Conservation (phyloP, 2,797 vertebrate species). For the Enteromius anoplus region DNA sequence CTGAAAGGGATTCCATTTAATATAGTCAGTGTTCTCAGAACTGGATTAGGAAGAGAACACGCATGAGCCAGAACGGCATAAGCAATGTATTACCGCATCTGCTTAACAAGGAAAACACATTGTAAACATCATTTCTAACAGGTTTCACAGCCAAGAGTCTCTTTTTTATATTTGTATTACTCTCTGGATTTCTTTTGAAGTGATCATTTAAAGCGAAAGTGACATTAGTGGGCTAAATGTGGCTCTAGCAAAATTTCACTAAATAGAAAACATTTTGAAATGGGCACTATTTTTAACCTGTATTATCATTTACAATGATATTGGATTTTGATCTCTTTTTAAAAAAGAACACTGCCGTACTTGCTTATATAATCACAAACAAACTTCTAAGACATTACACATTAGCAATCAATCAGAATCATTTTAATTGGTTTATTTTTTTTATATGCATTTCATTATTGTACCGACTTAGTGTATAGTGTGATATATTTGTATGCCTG, state of each 20-base stretch:
- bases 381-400: not conserved
- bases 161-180: not conserved
- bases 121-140: not conserved
- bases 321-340: not conserved
- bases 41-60: slow-evolving; percentile 9
- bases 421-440: not conserved
- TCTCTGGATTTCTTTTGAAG: not conserved
- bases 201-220: not conserved
- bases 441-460: slow-evolving; percentile 5
- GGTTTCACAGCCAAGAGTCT: not conserved
- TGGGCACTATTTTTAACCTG: not conserved
- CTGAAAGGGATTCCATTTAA: slow-evolving; percentile 21
- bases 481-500: not conserved
- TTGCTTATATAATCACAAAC: not conserved
- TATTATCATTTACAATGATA: not conserved
- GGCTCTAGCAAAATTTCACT: not conserved
- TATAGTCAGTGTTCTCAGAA: slow-evolving; percentile 25
- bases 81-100: not conserved
- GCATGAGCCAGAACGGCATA: not conserved
- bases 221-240: not conserved
- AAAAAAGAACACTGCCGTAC: not conserved
- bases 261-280: not conserved
- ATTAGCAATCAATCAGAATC: not conserved
- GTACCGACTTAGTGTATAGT: not conserved
- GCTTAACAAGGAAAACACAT: not conserved